phyloP scores from a whole-genome alignment of 2,797 vertebrate genomes.

The Sebastes iracundus region DNA sequence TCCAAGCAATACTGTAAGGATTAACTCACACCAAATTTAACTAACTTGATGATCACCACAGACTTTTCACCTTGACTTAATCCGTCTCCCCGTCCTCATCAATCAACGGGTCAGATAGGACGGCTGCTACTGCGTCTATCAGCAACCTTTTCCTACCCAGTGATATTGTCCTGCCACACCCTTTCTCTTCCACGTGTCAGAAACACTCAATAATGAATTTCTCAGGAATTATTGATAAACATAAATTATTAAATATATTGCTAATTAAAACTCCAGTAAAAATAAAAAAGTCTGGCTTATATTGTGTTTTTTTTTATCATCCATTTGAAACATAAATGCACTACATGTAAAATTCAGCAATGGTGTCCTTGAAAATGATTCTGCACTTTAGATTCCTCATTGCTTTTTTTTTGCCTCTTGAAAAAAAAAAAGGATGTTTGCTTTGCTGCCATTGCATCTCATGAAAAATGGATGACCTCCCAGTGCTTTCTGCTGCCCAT shows the following conservation, averaged over 20 bases:
- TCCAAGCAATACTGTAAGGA: background rate
- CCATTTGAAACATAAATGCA: slow-evolving; percentile 10
- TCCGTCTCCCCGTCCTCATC: slow-evolving; percentile 7
- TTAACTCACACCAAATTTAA: background rate
- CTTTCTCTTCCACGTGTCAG: slow-evolving; percentile 16
- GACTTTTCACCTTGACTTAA: slow-evolving; percentile 16
- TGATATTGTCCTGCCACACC: slow-evolving; percentile 31
- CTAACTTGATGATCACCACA: background rate
- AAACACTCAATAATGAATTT: slow-evolving; percentile 57
- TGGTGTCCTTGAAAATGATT: slow-evolving; percentile 60
- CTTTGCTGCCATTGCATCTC: slow-evolving; percentile 73
- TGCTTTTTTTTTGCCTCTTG: slow-evolving; percentile 44
- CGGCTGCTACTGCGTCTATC: background rate
- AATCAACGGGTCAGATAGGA: slow-evolving; percentile 25
- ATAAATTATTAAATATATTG: slow-evolving; percentile 58
- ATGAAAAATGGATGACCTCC: slow-evolving; percentile 84
- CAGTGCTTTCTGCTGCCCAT: slow-evolving; percentile 66
- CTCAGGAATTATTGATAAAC: slow-evolving; percentile 65
- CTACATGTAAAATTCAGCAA: slow-evolving; percentile 29
- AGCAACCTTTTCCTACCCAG: background rate
- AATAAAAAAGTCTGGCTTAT: background rate
- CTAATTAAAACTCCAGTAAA: slow-evolving; percentile 27
- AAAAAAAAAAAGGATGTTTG: slow-evolving; percentile 75
- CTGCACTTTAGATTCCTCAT: slow-evolving; percentile 54
- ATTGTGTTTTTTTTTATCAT: slow-evolving; percentile 5